A percentile compares a stretch with the other conserved stretches of the same genome.
These are phyloP conservation scores for Peribatodes rhomboidaria DNA, from an alignment of 2,888 invertebrate genomes.

Conservation along the genomic window DNA sequence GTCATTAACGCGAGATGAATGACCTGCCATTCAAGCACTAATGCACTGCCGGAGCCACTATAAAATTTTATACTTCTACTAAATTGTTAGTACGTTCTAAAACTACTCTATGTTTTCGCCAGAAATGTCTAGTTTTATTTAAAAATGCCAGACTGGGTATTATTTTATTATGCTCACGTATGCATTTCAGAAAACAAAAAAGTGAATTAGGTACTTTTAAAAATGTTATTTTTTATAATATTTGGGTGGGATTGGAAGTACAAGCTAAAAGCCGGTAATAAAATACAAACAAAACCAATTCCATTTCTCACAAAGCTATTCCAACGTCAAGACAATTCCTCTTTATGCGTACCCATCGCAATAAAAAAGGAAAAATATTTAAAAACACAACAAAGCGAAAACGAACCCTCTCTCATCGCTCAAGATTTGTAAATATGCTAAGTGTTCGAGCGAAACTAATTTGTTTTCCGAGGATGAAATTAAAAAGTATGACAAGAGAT, in stretches of 20 bases:
- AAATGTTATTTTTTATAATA: conserved; percentile 15
- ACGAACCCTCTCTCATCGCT: conserved; percentile 59
- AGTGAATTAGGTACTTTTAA: conserved; percentile 3
- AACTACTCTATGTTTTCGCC: not conserved
- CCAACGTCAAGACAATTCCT: conserved; percentile 28
- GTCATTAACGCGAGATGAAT: conserved; percentile 68
- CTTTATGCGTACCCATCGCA: conserved; percentile 37
- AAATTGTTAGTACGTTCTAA: not conserved
- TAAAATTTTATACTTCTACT: conserved; percentile 45
- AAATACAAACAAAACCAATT: conserved; percentile 38
- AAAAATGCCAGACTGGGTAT: too few species aligned
- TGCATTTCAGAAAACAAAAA: not conserved
- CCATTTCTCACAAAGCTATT: conserved; percentile 32
- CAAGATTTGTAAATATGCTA: conserved; percentile 73
- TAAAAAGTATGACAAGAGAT: conserved; percentile 82
- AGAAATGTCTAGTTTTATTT: too few species aligned
- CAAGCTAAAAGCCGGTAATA: conserved; percentile 27
- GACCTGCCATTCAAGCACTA: conserved; percentile 65
- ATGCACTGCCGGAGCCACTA: conserved; percentile 59
- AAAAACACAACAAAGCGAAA: conserved; percentile 55
- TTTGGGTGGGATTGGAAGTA: not conserved
- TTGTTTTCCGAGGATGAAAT: conserved; percentile 76
- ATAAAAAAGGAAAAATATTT: conserved; percentile 43
- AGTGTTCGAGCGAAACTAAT: conserved; percentile 74
- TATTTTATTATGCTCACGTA: too few species aligned